These are phyloP conservation scores for Andrena trimmerana DNA, from an alignment of 2,888 invertebrate species.

Conservation along the genomic window DNA sequence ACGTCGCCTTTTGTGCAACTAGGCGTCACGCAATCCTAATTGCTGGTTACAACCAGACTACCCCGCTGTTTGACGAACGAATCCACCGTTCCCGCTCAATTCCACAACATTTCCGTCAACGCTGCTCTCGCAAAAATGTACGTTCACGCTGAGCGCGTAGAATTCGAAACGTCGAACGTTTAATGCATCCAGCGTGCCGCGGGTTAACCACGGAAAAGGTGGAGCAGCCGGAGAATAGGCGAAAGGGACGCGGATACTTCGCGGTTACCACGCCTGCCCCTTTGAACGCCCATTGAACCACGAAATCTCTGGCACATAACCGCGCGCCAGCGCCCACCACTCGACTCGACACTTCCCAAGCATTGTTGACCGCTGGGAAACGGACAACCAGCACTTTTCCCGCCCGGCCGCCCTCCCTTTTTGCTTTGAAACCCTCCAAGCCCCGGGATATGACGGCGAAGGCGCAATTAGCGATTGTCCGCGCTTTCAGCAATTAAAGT, in stretches of 20 bases:
- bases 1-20: neutral
- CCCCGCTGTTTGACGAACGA: neutral
- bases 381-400: conserved; percentile 44
- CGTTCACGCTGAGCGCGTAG: neutral
- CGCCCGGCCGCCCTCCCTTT: conserved; percentile 20
- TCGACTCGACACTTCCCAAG: conserved; percentile 50
- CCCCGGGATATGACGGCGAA: conserved; percentile 32
- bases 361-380: conserved; percentile 59
- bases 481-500: conserved; percentile 52
- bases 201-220: neutral
- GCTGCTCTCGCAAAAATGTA: too few species aligned
- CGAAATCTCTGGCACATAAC: conserved; percentile 39
- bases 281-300: conserved; percentile 57
- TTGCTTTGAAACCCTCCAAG: conserved; percentile 27
- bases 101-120: too few species aligned
- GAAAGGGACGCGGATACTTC: conserved; percentile 35
- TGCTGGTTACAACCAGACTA: neutral
- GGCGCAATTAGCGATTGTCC: conserved; percentile 61
- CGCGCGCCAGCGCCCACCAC: conserved; percentile 39
- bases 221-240: neutral
- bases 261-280: conserved; percentile 35
- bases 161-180: conserved; percentile 5
- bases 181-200: neutral
- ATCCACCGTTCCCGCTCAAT: too few species aligned
- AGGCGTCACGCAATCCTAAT: neutral